Evolutionary conservation across 2,888 invertebrate genomes (phyloP).

Genomic region (Azorinus chamasolen): DNA sequence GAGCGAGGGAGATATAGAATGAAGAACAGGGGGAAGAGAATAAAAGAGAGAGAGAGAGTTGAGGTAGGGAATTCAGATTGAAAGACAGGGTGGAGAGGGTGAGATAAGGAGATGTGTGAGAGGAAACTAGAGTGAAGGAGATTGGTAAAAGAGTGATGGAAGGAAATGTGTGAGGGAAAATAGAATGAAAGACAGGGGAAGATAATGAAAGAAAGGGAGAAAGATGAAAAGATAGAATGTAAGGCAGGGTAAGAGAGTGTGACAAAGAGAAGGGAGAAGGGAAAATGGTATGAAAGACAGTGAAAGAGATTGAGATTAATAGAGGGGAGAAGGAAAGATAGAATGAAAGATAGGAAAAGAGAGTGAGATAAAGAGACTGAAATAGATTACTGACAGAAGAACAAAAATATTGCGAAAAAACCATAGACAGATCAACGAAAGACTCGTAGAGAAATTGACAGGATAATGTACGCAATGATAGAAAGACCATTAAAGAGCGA

Average conservation of each 20-base stretch:
- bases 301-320: neutral
- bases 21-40: neutral
- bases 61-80: neutral
- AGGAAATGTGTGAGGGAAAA: neutral
- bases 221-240: neutral
- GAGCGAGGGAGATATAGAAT: too few species aligned
- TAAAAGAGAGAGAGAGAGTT: neutral
- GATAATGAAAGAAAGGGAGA: constrained; percentile 2
- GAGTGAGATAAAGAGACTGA: neutral
- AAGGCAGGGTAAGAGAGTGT: neutral
- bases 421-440: neutral
- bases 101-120: neutral
- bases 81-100: neutral
- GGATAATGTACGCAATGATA: neutral
- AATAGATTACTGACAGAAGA: neutral
- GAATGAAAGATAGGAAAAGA: neutral
- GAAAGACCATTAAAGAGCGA: neutral
- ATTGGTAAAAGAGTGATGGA: constrained; percentile 3
- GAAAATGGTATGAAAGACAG: neutral
- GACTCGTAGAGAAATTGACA: neutral
- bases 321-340: neutral
- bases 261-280: constrained; percentile 1
- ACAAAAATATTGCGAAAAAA: neutral
- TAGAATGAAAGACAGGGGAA: neutral
- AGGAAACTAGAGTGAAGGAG: neutral